A percentile compares a stretch with the other conserved stretches of the same genome.
Evolutionary conservation across 2,888 invertebrate genomes (phyloP).

Genomic region (Helicoverpa assulta): DNA sequence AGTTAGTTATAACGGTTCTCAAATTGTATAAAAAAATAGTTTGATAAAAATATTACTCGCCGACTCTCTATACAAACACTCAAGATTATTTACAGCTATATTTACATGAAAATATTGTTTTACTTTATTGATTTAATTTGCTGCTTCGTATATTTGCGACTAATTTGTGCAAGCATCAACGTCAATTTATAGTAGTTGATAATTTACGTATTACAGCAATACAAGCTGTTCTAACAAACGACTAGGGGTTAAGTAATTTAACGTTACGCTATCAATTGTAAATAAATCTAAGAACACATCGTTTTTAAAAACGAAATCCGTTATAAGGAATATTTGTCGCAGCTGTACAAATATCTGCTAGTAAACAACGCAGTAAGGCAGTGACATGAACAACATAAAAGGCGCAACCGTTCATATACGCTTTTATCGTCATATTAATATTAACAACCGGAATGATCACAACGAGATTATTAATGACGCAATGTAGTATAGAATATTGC

Average conservation of each 20-base stretch:
- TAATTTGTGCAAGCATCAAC: slow-evolving; percentile 68
- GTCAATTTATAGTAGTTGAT: slow-evolving; percentile 31
- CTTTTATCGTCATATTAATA: slow-evolving; percentile 23
- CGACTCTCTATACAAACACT: slow-evolving; percentile 83
- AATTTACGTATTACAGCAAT: slow-evolving; percentile 40
- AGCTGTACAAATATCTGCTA: slow-evolving; percentile 48
- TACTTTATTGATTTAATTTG: slow-evolving; percentile 34
- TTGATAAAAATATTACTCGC: slow-evolving; percentile 84
- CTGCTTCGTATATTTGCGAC: slow-evolving; percentile 46
- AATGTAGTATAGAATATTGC: slow-evolving; percentile 26
- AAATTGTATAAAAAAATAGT: slow-evolving; percentile 84
- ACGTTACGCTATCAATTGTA: slow-evolving; percentile 22
- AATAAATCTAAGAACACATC: slow-evolving; percentile 35
- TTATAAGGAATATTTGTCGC: slow-evolving; percentile 13
- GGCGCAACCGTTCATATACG: slow-evolving; percentile 13
- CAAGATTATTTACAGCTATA: slow-evolving; percentile 80
- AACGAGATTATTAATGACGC: slow-evolving; percentile 32
- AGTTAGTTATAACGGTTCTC: slow-evolving; percentile 67
- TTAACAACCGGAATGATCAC: slow-evolving; percentile 42
- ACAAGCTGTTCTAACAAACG: slow-evolving; percentile 53
- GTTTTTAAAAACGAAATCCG: slow-evolving; percentile 22
- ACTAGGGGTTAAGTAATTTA: slow-evolving; percentile 34
- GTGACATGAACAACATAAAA: slow-evolving; percentile 36
- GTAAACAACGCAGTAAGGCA: slow-evolving; percentile 57
- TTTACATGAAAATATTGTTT: slow-evolving; percentile 73